Evolutionary conservation across 2,888 invertebrate species (phyloP).

Genomic region (Cryptocephalus moraei): DNA sequence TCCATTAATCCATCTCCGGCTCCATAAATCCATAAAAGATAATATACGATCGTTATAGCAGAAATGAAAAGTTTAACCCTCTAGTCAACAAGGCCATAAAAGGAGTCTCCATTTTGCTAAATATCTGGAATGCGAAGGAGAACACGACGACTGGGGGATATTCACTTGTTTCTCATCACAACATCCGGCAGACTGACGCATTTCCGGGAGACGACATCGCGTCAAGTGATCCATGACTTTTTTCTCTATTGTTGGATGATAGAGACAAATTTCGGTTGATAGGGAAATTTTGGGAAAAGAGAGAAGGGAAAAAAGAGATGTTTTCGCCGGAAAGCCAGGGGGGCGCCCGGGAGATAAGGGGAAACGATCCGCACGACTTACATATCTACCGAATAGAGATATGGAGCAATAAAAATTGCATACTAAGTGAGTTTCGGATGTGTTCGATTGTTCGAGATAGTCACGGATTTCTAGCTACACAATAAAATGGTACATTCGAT

Average conservation of each 20-base stretch:
- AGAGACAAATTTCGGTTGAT: slow-evolving; percentile 13
- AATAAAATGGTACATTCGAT: no score
- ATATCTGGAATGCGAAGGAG: slow-evolving; percentile 8
- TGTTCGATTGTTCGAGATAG: no score
- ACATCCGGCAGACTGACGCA: slow-evolving; percentile 19
- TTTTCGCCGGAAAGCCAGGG: no score
- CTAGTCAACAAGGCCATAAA: slow-evolving; percentile 25
- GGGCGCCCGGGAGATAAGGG: no score
- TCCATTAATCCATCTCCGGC: background rate
- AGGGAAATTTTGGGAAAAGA: slow-evolving; percentile 5
- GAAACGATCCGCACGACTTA: no score
- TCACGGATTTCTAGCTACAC: no score
- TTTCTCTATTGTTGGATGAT: slow-evolving; percentile 16
- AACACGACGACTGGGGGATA: background rate
- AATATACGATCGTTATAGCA: slow-evolving; percentile 15
- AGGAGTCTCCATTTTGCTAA: slow-evolving; percentile 16
- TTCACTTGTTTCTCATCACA: background rate
- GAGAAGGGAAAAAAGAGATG: no score
- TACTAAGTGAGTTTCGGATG: no score
- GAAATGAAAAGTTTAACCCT: slow-evolving; percentile 14
- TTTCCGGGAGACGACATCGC: slow-evolving; percentile 19
- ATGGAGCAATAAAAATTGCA: no score
- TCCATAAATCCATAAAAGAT: slow-evolving; percentile 16
- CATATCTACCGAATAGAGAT: no score
- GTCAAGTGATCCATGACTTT: slow-evolving; percentile 18